A percentile compares a stretch with the other conserved stretches of the same genome.
Conservation (phyloP, 2,888 invertebrate genomes). For the Anticlea derivata region DNA sequence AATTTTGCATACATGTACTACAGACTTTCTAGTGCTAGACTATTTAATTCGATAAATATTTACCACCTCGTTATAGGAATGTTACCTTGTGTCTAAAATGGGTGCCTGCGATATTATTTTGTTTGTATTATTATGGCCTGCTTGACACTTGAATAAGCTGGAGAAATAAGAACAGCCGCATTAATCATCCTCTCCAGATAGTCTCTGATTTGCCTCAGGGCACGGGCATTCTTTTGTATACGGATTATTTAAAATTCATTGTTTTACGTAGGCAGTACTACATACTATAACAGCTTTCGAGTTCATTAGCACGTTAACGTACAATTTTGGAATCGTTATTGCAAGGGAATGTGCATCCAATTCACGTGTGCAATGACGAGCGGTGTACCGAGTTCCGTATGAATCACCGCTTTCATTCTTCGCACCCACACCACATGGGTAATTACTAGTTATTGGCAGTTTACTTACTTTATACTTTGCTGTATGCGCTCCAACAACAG, state of each 20-base stretch:
- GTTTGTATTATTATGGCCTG: slow-evolving; percentile 19
- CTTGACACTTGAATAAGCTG: slow-evolving; percentile 28
- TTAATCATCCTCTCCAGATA: slow-evolving; percentile 26
- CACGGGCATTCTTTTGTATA: slow-evolving; percentile 17
- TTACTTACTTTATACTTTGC: slow-evolving; percentile 41
- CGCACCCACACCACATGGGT: slow-evolving; percentile 55
- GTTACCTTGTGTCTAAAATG: slow-evolving; percentile 2
- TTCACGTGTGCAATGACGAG: slow-evolving; percentile 41
- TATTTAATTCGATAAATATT: slow-evolving; percentile 4
- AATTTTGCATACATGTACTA: slow-evolving; percentile 32
- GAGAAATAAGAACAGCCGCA: slow-evolving; percentile 19
- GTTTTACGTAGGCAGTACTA: slow-evolving; percentile 22
- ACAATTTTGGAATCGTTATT: slow-evolving; percentile 31
- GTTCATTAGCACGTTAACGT: slow-evolving; percentile 34
- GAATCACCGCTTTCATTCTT: slow-evolving; percentile 74
- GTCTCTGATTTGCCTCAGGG: slow-evolving; percentile 16
- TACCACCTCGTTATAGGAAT: not conserved
- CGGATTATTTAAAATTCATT: slow-evolving; percentile 20
- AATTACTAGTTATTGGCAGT: slow-evolving; percentile 52
- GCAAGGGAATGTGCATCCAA: slow-evolving; percentile 33
- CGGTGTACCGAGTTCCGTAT: slow-evolving; percentile 52
- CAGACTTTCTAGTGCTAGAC: slow-evolving; percentile 31
- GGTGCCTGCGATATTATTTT: slow-evolving; percentile 19
- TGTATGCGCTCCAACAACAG: slow-evolving; percentile 38
- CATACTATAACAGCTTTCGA: slow-evolving; percentile 24